Conservation (phyloP, 2,113 vertebrate species). For the Poeciliopsis retropinna region DNA sequence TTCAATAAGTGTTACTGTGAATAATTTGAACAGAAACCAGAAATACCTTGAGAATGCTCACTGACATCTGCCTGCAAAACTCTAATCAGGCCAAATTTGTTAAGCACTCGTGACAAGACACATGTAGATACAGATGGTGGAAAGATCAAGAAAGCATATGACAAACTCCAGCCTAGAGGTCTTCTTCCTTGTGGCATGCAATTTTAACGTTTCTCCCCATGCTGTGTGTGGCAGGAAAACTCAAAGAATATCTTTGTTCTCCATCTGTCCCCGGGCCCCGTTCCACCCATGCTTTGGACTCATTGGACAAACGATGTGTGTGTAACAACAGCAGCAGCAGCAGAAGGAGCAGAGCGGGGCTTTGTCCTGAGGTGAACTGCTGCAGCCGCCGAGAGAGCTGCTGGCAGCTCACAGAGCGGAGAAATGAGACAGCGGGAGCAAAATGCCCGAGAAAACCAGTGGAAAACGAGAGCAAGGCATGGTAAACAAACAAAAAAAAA, state of each 20-base stretch:
- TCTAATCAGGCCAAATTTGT: constrained; percentile 50
- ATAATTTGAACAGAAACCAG: constrained; percentile 3
- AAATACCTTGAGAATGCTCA: constrained; percentile 13
- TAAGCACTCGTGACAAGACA: constrained; percentile 43
- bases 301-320: constrained; percentile 38
- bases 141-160: constrained; percentile 25
- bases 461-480: constrained; percentile 17
- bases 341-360: constrained; percentile 14
- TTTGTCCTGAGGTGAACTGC: constrained; percentile 75
- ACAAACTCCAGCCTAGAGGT: constrained; percentile 37
- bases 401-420: constrained; percentile 49
- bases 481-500: constrained; percentile 33
- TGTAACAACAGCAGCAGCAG: constrained; percentile 11
- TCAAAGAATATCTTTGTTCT: constrained; percentile 52
- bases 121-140: constrained; percentile 33
- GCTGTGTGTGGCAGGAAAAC: constrained; percentile 20
- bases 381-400: constrained; percentile 50
- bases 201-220: not conserved
- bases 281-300: constrained; percentile 56
- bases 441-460: constrained; percentile 19
- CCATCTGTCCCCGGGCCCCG: constrained; percentile 65
- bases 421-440: constrained; percentile 25
- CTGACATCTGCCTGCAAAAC: constrained; percentile 52
- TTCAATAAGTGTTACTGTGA: not conserved
- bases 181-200: constrained; percentile 3